A percentile compares a stretch with the other conserved stretches of the same genome.
These are phyloP conservation scores for Drosophila sordidula DNA, from an alignment of 2,888 invertebrate species.

Conservation along the genomic window DNA sequence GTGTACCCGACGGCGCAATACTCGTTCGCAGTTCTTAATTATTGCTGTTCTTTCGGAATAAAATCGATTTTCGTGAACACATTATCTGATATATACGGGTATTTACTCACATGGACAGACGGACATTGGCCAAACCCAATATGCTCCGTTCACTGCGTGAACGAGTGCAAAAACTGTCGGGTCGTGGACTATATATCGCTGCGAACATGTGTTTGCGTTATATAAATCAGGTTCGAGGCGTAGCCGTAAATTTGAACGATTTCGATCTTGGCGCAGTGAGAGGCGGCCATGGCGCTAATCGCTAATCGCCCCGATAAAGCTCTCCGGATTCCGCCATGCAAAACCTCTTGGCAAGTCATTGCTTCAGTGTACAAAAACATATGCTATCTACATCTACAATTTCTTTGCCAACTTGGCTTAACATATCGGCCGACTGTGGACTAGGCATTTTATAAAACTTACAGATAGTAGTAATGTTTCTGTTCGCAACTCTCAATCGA, in stretches of 20 bases:
- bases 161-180: no score
- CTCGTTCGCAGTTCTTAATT: no score
- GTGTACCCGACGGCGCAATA: no score
- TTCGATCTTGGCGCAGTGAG: constrained; percentile 25
- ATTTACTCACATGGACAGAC: no score
- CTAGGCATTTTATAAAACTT: background rate
- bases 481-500: background rate
- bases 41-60: no score
- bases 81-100: no score
- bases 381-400: constrained; percentile 14
- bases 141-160: no score
- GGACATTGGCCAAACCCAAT: no score
- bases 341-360: constrained; percentile 30
- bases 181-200: constrained; percentile 2
- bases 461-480: background rate
- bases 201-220: constrained; percentile 52
- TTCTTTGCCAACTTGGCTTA: background rate
- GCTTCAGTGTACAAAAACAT: constrained; percentile 5
- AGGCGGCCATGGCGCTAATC: constrained; percentile 63
- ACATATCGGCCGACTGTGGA: background rate
- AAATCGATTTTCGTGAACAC: no score
- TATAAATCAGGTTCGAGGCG: constrained; percentile 65
- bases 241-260: constrained; percentile 60
- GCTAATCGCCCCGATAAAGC: constrained; percentile 46
- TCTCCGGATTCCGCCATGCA: constrained; percentile 15